Evolutionary conservation across 2,797 vertebrate genomes (phyloP).

Genomic region (Cossypha niveicapilla): DNA sequence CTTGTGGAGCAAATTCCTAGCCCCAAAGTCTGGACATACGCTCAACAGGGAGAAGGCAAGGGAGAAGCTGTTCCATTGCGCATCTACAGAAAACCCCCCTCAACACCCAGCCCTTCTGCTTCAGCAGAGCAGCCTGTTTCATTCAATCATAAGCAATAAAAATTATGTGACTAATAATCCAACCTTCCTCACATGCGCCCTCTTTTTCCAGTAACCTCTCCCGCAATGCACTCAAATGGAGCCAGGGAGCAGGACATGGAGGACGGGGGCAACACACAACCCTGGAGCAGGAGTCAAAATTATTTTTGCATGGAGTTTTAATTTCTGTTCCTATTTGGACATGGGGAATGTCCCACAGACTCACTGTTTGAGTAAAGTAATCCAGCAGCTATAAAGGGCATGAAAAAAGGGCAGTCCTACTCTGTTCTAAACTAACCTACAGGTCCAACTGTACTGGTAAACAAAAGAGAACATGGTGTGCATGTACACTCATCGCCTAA

Average conservation of each 20-base stretch:
- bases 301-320: neutral
- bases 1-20: neutral
- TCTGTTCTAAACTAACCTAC: neutral
- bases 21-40: neutral
- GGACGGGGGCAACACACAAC: neutral
- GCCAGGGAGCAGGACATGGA: fast-evolving
- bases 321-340: neutral
- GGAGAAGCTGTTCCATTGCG: neutral
- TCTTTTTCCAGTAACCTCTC: neutral
- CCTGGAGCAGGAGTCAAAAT: neutral
- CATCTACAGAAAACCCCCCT: neutral
- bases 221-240: neutral
- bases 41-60: neutral
- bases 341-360: neutral
- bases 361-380: neutral
- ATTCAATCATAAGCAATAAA: neutral
- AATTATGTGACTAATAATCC: neutral
- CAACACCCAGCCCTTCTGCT: neutral
- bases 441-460: neutral
- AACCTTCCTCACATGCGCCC: neutral
- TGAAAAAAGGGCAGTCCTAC: neutral
- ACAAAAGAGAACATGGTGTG: neutral
- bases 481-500: neutral
- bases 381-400: neutral
- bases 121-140: neutral